These are phyloP conservation scores for Neotragus pygmaeus DNA, from an alignment of 2,113 vertebrate species.

Conservation along the genomic window DNA sequence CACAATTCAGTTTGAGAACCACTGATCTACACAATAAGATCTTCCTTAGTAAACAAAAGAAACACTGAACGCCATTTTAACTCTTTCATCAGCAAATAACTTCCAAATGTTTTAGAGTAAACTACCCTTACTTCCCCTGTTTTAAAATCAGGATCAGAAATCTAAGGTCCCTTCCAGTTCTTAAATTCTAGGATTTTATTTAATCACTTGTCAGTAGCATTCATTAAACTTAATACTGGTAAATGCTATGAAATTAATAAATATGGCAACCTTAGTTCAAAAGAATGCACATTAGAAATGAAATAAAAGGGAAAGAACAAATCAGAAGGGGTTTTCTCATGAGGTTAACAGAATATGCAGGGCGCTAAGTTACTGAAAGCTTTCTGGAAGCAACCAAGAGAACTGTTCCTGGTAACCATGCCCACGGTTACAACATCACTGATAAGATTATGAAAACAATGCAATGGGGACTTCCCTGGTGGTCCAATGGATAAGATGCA, in stretches of 20 bases:
- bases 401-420: background rate
- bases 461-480: background rate
- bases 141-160: conserved; percentile 16
- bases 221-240: background rate
- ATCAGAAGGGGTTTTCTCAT: background rate
- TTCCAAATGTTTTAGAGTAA: background rate
- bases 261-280: background rate
- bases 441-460: background rate
- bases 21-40: background rate
- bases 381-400: background rate
- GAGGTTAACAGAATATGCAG: background rate
- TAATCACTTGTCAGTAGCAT: background rate
- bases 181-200: conserved; percentile 12
- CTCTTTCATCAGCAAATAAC: background rate
- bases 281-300: background rate
- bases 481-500: background rate
- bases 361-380: background rate
- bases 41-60: conserved; percentile 2
- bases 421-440: background rate
- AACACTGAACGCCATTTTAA: background rate
- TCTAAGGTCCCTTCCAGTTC: background rate
- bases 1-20: background rate
- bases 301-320: conserved; percentile 15
- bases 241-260: background rate
- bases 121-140: background rate